phyloP scores from a whole-genome alignment of 1,140 invertebrate species.

The Drosophila arawakana region DNA sequence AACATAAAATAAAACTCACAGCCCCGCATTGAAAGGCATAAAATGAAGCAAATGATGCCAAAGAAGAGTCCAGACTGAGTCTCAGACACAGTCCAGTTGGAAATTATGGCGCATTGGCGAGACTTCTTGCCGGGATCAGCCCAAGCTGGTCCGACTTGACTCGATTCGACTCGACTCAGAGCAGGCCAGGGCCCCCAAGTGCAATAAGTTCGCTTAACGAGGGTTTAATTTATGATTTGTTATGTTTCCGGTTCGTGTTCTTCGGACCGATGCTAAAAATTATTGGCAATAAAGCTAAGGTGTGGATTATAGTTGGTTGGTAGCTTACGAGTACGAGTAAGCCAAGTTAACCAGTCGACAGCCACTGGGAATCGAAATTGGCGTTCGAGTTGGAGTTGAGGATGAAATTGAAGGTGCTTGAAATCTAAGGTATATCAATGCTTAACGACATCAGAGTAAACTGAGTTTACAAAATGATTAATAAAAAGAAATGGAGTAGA shows the following conservation, averaged over 20 bases:
- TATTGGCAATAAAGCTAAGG: constrained; percentile 80
- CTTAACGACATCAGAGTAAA: constrained; percentile 30
- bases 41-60: constrained; percentile 74
- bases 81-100: constrained; percentile 23
- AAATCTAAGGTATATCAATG: background rate
- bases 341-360: constrained; percentile 23
- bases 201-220: constrained; percentile 84
- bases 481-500: background rate
- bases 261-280: constrained; percentile 67
- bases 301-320: constrained; percentile 78
- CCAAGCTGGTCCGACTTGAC: background rate
- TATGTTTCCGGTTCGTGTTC: constrained; percentile 84
- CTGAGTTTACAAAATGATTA: constrained; percentile 3
- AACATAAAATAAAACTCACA: constrained; percentile 83
- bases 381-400: no score
- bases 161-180: background rate
- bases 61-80: constrained; percentile 24
- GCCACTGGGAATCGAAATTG: constrained; percentile 21
- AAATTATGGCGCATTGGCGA: constrained; percentile 76
- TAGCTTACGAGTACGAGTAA: constrained; percentile 32
- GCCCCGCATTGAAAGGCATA: constrained; percentile 76
- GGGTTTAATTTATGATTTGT: constrained; percentile 84
- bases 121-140: constrained; percentile 27
- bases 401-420: constrained; percentile 3
- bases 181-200: constrained; percentile 40